Percentiles rank a stretch among this genome's conserved stretches.
phyloP scores from a whole-genome alignment of 2,113 vertebrate species.

The Neopipo cinnamomea region DNA sequence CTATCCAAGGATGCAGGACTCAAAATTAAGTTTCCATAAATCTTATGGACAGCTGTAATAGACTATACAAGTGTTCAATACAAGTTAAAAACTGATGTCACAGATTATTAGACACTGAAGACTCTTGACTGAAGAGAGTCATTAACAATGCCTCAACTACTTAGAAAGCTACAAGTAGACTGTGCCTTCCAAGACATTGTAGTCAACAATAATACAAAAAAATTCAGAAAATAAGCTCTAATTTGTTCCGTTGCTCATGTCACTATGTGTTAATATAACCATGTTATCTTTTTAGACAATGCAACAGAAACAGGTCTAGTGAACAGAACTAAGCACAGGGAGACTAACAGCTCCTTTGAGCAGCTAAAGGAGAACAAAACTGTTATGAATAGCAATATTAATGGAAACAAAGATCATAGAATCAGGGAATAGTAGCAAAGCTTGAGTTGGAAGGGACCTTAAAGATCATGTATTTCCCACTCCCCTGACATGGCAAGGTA shows the following conservation, averaged over 20 bases:
- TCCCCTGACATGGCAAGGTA: background rate
- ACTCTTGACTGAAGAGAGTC: background rate
- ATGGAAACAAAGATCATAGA: background rate
- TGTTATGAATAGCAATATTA: background rate
- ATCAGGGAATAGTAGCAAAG: background rate
- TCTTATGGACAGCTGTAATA: background rate
- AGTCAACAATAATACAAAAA: background rate
- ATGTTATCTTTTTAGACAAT: background rate
- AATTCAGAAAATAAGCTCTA: background rate
- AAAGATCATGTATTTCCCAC: background rate
- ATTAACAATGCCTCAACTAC: background rate
- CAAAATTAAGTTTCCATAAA: background rate
- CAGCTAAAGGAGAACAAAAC: background rate
- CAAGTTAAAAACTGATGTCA: background rate
- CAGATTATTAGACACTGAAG: background rate
- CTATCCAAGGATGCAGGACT: background rate
- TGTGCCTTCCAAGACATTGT: background rate
- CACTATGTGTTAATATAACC: background rate
- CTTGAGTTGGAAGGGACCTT: background rate
- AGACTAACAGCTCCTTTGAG: background rate
- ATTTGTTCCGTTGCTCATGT: background rate
- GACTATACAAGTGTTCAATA: background rate
- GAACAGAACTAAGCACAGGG: background rate
- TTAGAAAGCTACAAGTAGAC: background rate
- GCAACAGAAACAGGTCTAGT: background rate